These are phyloP conservation scores for Ceramica pisi DNA, from an alignment of 2,888 invertebrate species.

Conservation along the genomic window DNA sequence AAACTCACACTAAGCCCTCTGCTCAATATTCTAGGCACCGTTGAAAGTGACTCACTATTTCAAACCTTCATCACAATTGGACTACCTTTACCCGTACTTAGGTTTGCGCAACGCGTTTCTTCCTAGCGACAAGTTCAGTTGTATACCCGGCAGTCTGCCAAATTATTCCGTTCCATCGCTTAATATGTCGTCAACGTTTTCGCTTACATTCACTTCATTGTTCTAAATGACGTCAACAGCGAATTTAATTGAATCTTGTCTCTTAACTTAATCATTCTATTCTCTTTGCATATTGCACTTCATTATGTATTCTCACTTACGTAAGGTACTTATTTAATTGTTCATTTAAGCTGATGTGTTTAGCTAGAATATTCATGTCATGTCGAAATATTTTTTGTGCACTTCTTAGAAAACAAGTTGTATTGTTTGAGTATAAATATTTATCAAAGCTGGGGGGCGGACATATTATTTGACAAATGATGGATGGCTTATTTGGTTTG, in stretches of 20 bases:
- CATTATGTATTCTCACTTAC: constrained; percentile 36
- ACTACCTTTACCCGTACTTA: constrained; percentile 18
- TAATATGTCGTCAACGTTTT: constrained; percentile 59
- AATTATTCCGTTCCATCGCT: constrained; percentile 61
- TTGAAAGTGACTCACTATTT: constrained; percentile 21
- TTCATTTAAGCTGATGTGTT: constrained; percentile 21
- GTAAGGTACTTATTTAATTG: constrained; percentile 17
- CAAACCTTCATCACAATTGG: constrained; percentile 30
- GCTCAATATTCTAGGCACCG: constrained; percentile 17
- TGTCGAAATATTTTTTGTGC: constrained; percentile 24
- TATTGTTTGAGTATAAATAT: constrained; percentile 47
- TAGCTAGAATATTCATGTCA: constrained; percentile 18
- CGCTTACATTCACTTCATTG: constrained; percentile 60
- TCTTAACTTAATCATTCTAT: constrained; percentile 34
- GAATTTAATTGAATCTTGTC: constrained; percentile 42
- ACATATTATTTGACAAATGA: constrained; percentile 58
- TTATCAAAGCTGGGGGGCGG: constrained; percentile 46
- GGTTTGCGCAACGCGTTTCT: constrained; percentile 33
- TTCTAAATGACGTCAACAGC: constrained; percentile 63
- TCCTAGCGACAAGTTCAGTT: constrained; percentile 52
- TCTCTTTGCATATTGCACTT: constrained; percentile 33
- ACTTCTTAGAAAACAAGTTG: constrained; percentile 34
- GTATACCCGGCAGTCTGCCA: constrained; percentile 69
- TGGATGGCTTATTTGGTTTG: constrained; percentile 50
- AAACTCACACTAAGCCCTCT: no score